Percentiles rank a stretch among this genome's conserved stretches.
These are phyloP conservation scores for Halictus rubicundus DNA, from an alignment of 1,140 invertebrate species.

Conservation along the genomic window DNA sequence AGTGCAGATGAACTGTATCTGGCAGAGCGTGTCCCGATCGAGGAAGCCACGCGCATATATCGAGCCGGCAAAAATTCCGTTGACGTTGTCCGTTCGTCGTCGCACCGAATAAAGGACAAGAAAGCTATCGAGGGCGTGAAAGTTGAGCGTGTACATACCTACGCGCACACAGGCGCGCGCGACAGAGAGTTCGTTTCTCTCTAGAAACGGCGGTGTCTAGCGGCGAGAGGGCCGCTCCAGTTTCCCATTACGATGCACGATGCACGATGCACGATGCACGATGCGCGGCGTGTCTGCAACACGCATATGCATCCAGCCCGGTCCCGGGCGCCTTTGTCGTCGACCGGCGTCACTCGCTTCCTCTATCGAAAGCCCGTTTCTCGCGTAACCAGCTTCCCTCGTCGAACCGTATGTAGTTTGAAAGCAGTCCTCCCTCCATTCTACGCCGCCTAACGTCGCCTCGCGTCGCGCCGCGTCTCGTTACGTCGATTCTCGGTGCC, in stretches of 20 bases:
- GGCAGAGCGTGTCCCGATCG: too few species aligned
- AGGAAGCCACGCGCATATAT: too few species aligned
- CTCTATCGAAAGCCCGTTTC: conserved; percentile 33
- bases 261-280: conserved; percentile 6
- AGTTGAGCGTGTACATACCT: conserved; percentile 5
- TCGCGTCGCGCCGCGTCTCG: background rate
- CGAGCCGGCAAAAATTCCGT: too few species aligned
- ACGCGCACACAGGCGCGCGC: background rate
- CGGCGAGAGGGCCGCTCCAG: conserved; percentile 23
- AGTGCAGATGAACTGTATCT: too few species aligned
- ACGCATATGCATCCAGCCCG: conserved; percentile 20
- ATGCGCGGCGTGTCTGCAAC: too few species aligned
- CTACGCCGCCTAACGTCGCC: background rate
- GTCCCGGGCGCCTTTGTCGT: conserved; percentile 27
- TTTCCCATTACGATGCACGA: conserved; percentile 34
- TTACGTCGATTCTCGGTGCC: conserved; percentile 22
- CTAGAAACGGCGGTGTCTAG: background rate
- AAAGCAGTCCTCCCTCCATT: background rate
- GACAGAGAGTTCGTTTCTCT: background rate
- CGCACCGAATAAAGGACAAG: too few species aligned
- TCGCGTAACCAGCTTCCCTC: conserved; percentile 18
- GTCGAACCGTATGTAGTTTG: background rate
- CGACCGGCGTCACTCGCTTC: conserved; percentile 43
- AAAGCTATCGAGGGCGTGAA: background rate
- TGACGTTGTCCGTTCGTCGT: too few species aligned